phyloP scores from a whole-genome alignment of 1,140 invertebrate species.

The Hesperophylax magnus region DNA sequence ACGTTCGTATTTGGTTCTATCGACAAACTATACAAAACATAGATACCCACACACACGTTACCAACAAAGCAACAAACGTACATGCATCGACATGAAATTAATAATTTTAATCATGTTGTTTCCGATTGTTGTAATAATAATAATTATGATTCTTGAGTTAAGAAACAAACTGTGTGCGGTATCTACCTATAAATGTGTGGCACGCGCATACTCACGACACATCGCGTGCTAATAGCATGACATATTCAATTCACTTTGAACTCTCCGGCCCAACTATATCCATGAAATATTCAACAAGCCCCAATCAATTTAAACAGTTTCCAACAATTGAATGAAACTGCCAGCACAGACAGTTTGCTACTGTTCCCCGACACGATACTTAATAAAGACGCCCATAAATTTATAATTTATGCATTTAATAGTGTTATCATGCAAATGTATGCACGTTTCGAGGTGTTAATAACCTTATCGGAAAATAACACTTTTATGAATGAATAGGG shows the following conservation, averaged over 20 bases:
- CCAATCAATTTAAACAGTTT: slow-evolving; percentile 2
- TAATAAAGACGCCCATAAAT: neutral
- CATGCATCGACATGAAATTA: too few species aligned
- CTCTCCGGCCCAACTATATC: slow-evolving; percentile 7
- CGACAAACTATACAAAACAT: too few species aligned
- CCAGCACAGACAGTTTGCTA: slow-evolving; percentile 2
- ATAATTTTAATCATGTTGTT: neutral
- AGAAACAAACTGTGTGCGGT: neutral
- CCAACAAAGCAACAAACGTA: too few species aligned
- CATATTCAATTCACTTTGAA: slow-evolving; percentile 17
- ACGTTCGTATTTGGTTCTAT: too few species aligned
- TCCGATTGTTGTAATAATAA: neutral
- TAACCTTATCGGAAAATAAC: neutral
- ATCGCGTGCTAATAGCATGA: slow-evolving; percentile 10
- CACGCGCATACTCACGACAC: slow-evolving; percentile 8
- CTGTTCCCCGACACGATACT: neutral
- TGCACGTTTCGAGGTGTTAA: neutral
- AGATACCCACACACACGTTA: too few species aligned
- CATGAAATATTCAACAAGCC: too few species aligned
- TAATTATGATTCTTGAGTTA: neutral
- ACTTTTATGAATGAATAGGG: slow-evolving; percentile 6
- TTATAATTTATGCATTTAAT: neutral
- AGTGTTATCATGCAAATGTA: neutral
- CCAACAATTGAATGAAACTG: slow-evolving; percentile 17
- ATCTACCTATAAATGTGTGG: neutral